These are phyloP conservation scores for Ceryle rudis DNA, from an alignment of 2,797 vertebrate species.

Conservation along the genomic window DNA sequence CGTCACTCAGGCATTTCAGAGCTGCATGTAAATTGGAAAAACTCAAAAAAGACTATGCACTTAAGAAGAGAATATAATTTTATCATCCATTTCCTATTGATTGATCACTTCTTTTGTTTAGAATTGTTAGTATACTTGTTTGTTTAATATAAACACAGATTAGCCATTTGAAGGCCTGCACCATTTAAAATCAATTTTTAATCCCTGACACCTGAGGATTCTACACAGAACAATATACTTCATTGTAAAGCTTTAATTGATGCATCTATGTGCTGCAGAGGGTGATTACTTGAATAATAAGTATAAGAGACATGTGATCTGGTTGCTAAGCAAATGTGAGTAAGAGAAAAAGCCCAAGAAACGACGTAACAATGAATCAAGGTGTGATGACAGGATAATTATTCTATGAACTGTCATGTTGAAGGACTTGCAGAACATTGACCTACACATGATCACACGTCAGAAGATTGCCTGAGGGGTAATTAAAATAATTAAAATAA, in stretches of 20 bases:
- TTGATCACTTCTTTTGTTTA: constrained; percentile 51
- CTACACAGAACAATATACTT: constrained; percentile 73
- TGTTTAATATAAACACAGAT: constrained; percentile 60
- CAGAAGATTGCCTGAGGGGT: constrained; percentile 60
- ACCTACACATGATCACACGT: constrained; percentile 55
- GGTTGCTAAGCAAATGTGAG: constrained; percentile 69
- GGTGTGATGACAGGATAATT: constrained; percentile 65
- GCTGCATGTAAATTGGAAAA: constrained; percentile 14
- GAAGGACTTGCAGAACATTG: constrained; percentile 72
- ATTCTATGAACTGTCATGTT: constrained; percentile 69
- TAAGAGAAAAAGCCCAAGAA: constrained; percentile 63
- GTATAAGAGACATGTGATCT: constrained; percentile 47
- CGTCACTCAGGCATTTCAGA: neutral
- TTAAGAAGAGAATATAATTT: constrained; percentile 68
- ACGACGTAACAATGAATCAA: constrained; percentile 66
- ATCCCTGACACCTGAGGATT: constrained; percentile 60
- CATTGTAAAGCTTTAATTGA: constrained; percentile 75
- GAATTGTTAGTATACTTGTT: constrained; percentile 25
- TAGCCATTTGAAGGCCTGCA: constrained; percentile 42
- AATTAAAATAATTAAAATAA: constrained; percentile 82
- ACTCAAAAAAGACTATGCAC: constrained; percentile 37
- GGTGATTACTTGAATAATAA: constrained; percentile 73
- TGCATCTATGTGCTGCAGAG: constrained; percentile 60
- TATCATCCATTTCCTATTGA: constrained; percentile 50
- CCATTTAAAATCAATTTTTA: constrained; percentile 59